A percentile compares a stretch with the other conserved stretches of the same genome.
These are phyloP conservation scores for Tethya wilhelma DNA, from an alignment of 37 sponge, comb jelly and placozoan species.

Conservation along the genomic window DNA sequence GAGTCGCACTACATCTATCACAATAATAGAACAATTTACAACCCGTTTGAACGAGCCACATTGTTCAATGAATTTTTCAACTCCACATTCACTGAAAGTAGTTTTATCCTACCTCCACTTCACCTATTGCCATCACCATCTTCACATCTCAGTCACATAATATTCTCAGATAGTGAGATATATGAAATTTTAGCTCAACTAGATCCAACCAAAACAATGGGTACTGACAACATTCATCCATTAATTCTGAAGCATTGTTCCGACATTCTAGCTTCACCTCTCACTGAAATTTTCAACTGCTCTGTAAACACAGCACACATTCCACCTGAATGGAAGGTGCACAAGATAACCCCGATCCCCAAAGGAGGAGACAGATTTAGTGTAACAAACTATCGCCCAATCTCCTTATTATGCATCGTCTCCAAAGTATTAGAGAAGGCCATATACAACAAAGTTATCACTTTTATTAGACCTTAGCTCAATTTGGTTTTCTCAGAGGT, in stretches of 20 bases:
- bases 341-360: slow-evolving; percentile 4
- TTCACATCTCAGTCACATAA: too few species aligned
- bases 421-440: slow-evolving; percentile 7
- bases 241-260: background rate
- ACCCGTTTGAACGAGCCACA: too few species aligned
- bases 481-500: slow-evolving; percentile 12
- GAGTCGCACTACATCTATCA: too few species aligned
- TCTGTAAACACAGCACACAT: background rate
- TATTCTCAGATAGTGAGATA: too few species aligned
- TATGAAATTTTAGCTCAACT: too few species aligned
- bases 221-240: background rate
- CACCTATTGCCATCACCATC: too few species aligned
- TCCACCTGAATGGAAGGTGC: slow-evolving; percentile 24
- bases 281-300: background rate
- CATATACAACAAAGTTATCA: slow-evolving; percentile 12
- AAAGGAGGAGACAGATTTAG: background rate
- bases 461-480: background rate
- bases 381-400: slow-evolving; percentile 6
- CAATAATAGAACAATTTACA: too few species aligned
- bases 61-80: too few species aligned
- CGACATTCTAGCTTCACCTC: background rate
- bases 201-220: too few species aligned
- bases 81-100: too few species aligned
- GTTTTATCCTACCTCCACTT: too few species aligned
- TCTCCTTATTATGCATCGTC: slow-evolving; percentile 1